phyloP scores from a whole-genome alignment of 2,113 vertebrate species.

The Trogon melanurus region DNA sequence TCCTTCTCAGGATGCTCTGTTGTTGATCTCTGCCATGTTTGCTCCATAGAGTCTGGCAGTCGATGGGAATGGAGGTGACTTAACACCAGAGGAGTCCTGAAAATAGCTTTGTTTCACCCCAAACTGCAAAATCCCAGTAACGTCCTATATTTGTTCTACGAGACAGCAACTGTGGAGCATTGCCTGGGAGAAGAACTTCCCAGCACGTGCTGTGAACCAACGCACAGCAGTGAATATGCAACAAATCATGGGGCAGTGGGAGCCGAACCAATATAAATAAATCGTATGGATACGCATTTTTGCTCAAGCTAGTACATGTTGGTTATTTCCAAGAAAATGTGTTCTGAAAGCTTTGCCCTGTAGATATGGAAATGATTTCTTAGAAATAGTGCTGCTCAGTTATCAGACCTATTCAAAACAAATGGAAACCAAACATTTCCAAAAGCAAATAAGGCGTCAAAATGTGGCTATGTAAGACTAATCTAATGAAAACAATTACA shows the following conservation, averaged over 20 bases:
- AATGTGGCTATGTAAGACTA: neutral
- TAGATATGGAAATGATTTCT: neutral
- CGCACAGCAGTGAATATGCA: rapidly evolving
- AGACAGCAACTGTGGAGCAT: neutral
- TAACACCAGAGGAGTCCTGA: neutral
- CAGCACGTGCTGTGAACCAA: neutral
- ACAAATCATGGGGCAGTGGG: neutral
- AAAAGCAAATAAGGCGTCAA: neutral
- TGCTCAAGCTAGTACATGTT: neutral
- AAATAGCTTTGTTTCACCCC: neutral
- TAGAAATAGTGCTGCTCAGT: neutral
- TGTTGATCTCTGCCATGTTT: rapidly evolving
- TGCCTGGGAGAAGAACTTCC: neutral
- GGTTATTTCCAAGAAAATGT: neutral
- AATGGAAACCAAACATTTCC: neutral
- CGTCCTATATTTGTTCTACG: neutral
- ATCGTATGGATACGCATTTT: neutral
- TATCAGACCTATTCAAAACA: neutral
- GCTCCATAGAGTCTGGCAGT: neutral
- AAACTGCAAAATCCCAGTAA: neutral
- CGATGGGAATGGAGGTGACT: neutral
- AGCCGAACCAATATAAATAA: neutral
- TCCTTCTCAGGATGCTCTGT: neutral
- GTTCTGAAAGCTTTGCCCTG: neutral
- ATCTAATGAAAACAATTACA: neutral